Evolutionary conservation across 2,888 invertebrate species (phyloP).

Genomic region (Andrena camellia): DNA sequence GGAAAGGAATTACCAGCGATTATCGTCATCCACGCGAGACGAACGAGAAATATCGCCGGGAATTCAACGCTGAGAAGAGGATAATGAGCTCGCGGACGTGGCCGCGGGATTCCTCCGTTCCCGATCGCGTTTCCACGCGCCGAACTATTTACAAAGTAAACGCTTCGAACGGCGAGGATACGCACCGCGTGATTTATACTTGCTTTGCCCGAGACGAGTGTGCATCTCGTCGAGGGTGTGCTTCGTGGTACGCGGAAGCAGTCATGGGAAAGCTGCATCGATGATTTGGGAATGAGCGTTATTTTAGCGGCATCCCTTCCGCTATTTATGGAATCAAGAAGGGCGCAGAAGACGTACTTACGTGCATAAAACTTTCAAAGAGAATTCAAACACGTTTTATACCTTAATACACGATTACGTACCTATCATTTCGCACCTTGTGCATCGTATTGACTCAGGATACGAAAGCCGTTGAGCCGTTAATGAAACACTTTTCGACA

Average conservation of each 20-base stretch:
- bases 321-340: conserved; percentile 10
- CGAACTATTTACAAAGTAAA: conserved; percentile 44
- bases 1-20: conserved; percentile 61
- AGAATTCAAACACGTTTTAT: not conserved
- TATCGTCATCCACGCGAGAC: conserved; percentile 42
- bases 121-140: conserved; percentile 34
- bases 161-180: conserved; percentile 21
- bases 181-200: conserved; percentile 38
- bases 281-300: conserved; percentile 13
- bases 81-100: conserved; percentile 50
- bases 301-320: not conserved
- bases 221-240: conserved; percentile 15
- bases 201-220: not conserved
- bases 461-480: not conserved
- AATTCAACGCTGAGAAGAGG: conserved; percentile 33
- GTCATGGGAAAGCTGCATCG: conserved; percentile 12
- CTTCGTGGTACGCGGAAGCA: conserved; percentile 38
- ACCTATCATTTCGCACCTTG: not conserved
- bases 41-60: conserved; percentile 52
- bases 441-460: not conserved
- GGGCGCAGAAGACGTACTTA: not conserved
- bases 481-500: conserved; percentile 10
- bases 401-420: not conserved
- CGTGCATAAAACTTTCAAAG: not conserved
- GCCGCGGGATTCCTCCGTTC: conserved; percentile 28